Conservation (phyloP, 2,113 vertebrate species). For the Catharus minimus region DNA sequence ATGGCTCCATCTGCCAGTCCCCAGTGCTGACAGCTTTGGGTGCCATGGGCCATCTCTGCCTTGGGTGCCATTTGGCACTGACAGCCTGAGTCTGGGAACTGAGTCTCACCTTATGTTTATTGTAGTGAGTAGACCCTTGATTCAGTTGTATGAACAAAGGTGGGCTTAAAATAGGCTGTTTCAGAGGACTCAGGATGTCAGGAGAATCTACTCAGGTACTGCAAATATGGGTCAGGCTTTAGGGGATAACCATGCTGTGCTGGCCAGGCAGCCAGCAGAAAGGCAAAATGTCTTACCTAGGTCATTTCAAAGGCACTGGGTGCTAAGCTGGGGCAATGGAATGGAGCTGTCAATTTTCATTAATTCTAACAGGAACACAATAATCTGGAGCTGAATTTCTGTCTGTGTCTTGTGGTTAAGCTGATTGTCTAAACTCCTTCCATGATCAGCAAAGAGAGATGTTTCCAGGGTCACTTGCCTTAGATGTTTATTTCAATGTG, state of each 20-base stretch:
- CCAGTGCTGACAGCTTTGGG: fast-evolving
- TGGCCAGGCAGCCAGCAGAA: not conserved
- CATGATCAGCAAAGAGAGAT: not conserved
- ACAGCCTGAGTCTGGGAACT: not conserved
- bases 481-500: not conserved
- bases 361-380: not conserved
- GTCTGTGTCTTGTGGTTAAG: not conserved
- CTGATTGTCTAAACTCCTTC: not conserved
- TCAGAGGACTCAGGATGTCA: not conserved
- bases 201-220: not conserved
- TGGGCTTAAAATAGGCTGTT: not conserved
- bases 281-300: not conserved
- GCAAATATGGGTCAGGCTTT: not conserved
- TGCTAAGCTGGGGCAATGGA: not conserved
- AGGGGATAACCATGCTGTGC: fast-evolving
- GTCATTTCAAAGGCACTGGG: not conserved
- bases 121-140: not conserved
- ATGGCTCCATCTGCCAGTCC: not conserved
- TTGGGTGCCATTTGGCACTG: not conserved
- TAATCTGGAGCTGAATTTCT: not conserved
- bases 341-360: not conserved
- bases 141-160: not conserved
- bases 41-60: not conserved
- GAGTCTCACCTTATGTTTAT: not conserved
- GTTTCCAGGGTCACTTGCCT: not conserved